Base-by-base conservation (phyloP, 2,797 vertebrate genomes). In the Microctenopoma stevenorrisi region DNA sequence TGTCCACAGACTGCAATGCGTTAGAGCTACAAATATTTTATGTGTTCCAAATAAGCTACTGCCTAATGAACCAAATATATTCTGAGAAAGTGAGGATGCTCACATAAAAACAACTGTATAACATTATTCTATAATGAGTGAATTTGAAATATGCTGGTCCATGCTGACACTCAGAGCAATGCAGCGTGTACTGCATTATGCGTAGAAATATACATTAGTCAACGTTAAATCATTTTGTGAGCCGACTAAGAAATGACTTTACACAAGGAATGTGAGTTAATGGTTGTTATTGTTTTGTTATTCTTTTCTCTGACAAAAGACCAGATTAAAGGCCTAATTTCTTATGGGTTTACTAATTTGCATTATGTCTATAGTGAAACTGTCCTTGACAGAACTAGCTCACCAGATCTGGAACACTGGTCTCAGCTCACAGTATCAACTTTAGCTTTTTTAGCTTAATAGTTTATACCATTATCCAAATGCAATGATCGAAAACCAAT, bases 11-110 rank as follows among this genome's bases (percentile, higher is more conserved):
- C 68, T 59, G 25, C 63, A 79, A 48, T 49, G 26, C 63, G 59
- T 82, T 75, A 77, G 63, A 72, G 42, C 62, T 64, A 42, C 73
- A 83, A 81, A 81, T 74, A 74, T 83, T 63, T 68, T 67, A 12
- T 38, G 37, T 53, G 42, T 60, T 73, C 28, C 26, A 68, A 78
- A 64, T 52, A 4, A 70, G 63, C 54, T 56, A 4, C 63, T 55
- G 60, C 22, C 67, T 84, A 77, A 69, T 81, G 52, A 78, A 47
- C 51, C 28, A 53, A 70, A 77, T 77, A 26, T 69, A 64, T 74
- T 78, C 40, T 64, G 51, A 61, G 16, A 54, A 46, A 50, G 28
- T 52, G 8, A 57, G 7, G 56, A 25, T 70, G 61, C 64, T 44
- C 53, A 61, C 56, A 61, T 0, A 12, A 16, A 63, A 4, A 12